Conservation (phyloP, 2,888 invertebrate genomes). For the Agriopis aurantiaria region DNA sequence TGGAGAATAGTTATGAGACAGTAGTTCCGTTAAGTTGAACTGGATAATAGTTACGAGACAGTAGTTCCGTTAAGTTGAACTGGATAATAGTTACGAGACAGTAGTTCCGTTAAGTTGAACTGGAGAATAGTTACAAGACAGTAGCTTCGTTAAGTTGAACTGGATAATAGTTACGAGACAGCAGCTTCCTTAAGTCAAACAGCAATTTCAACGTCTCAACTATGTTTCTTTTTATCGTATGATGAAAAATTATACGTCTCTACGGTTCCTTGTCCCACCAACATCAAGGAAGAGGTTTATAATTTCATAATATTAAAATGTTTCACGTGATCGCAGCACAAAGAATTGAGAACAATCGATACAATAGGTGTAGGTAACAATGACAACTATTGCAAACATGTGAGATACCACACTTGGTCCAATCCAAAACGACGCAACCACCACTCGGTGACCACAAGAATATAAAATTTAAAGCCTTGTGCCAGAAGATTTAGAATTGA, state of each 20-base stretch:
- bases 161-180: too few relatives aligned
- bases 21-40: too few relatives aligned
- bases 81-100: too few relatives aligned
- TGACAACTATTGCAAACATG: conserved; percentile 84
- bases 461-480: conserved; percentile 26
- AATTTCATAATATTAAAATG: conserved; percentile 86
- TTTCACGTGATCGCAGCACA: conserved; percentile 82
- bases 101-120: too few relatives aligned
- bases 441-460: conserved; percentile 18
- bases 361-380: conserved; percentile 85
- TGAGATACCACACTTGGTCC: conserved; percentile 68
- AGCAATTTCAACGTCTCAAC: too few relatives aligned
- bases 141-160: too few relatives aligned
- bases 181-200: too few relatives aligned
- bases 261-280: conserved; percentile 46
- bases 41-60: too few relatives aligned
- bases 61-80: too few relatives aligned
- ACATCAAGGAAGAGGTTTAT: conserved; percentile 83
- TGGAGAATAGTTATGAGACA: too few relatives aligned
- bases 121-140: too few relatives aligned
- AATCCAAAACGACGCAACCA: conserved; percentile 50
- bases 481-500: conserved; percentile 24
- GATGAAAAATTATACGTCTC: conserved; percentile 40
- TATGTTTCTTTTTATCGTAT: too few relatives aligned
- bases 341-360: conserved; percentile 73